A percentile compares a stretch with the other conserved stretches of the same genome.
phyloP scores from a whole-genome alignment of 2,888 invertebrate species.

The Nebria brevicollis region DNA sequence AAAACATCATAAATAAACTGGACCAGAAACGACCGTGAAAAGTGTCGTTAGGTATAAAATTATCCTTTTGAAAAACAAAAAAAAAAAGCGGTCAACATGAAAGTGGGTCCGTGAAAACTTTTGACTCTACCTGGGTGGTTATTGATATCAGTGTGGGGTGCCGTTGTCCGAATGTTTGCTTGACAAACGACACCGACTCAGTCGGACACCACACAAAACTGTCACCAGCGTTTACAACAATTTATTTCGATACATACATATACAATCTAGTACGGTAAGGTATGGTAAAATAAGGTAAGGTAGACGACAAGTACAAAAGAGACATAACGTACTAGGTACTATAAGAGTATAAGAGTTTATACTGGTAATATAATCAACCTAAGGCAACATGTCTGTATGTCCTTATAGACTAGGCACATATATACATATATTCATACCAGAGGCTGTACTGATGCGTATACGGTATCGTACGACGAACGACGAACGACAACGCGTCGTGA shows the following conservation, averaged over 20 bases:
- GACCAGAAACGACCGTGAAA: constrained; percentile 29
- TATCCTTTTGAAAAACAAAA: constrained; percentile 25
- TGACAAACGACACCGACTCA: constrained; percentile 6
- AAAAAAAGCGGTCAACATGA: constrained; percentile 34
- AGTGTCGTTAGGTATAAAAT: constrained; percentile 33
- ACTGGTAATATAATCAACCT: constrained; percentile 8
- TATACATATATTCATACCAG: no score
- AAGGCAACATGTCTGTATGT: background rate
- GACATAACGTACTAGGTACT: no score
- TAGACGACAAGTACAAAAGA: no score
- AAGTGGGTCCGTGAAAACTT: constrained; percentile 20
- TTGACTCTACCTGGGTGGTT: constrained; percentile 38
- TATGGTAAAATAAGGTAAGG: no score
- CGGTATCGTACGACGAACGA: constrained; percentile 8
- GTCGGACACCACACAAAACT: constrained; percentile 10
- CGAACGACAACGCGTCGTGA: constrained; percentile 25
- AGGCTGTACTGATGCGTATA: background rate
- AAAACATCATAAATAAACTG: constrained; percentile 23
- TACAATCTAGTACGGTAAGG: no score
- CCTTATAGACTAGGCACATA: no score
- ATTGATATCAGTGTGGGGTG: background rate
- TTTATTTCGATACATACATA: no score
- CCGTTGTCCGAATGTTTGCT: background rate
- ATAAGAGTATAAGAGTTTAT: background rate
- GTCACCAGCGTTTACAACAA: constrained; percentile 7